Percentiles rank a stretch among this genome's conserved stretches.
These are phyloP conservation scores for Amphiura filiformis DNA, from an alignment of 35 echinoderm and acorn worm genomes.

Conservation along the genomic window DNA sequence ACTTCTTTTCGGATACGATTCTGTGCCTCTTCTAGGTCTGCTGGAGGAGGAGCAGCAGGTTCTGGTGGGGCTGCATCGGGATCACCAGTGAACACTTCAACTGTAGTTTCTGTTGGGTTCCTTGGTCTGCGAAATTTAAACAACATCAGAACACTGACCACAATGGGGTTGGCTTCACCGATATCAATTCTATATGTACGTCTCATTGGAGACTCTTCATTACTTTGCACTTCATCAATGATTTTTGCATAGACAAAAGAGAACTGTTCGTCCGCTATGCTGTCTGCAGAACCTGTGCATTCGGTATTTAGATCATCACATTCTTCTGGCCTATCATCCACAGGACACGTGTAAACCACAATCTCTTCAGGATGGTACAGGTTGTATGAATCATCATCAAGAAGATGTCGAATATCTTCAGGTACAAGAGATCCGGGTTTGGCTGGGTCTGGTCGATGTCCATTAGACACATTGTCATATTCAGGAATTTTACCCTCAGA, in stretches of 20 bases:
- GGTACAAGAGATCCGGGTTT: conserved; percentile 15
- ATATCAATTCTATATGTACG: conserved; percentile 32
- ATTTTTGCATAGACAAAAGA: conserved; percentile 12
- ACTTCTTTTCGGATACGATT: conserved; percentile 15
- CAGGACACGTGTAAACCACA: conserved; percentile 3
- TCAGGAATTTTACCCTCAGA: conserved; percentile 19
- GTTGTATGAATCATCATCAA: conserved; percentile 47
- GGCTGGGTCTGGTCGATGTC: background rate
- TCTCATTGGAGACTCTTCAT: background rate
- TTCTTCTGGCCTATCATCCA: too few relatives aligned
- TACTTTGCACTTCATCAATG: background rate
- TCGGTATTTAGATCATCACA: background rate
- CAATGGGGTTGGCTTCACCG: conserved; percentile 8
- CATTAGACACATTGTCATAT: background rate
- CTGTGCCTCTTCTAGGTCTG: background rate
- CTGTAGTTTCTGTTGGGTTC: background rate
- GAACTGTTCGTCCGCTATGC: background rate
- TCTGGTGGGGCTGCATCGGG: background rate
- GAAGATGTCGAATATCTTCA: conserved; percentile 24
- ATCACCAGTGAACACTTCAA: conserved; percentile 29
- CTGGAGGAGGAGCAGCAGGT: background rate
- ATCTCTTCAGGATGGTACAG: conserved; percentile 3
- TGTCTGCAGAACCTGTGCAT: background rate
- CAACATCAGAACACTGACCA: conserved; percentile 9
- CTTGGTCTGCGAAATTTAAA: conserved; percentile 42